A percentile compares a stretch with the other conserved stretches of the same genome.
Conservation (phyloP, 2,888 invertebrate species). For the Macrosoma leucophasiata region DNA sequence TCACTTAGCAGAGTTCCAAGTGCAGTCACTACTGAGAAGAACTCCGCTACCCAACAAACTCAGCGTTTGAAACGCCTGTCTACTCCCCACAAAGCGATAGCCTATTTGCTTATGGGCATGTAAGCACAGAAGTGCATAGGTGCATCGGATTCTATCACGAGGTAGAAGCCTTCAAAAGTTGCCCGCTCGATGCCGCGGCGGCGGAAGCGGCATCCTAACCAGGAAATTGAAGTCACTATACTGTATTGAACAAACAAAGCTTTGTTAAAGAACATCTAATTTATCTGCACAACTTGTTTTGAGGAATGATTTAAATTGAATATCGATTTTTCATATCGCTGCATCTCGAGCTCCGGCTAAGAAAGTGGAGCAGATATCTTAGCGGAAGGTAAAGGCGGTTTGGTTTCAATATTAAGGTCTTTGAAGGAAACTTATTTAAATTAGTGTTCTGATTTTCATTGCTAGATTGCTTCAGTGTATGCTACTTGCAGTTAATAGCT, state of each 20-base stretch:
- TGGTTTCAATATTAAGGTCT: too few relatives aligned
- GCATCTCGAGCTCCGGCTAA: slow-evolving; percentile 8
- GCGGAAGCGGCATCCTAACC: slow-evolving; percentile 50
- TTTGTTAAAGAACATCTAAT: slow-evolving; percentile 72
- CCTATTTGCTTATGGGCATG: slow-evolving; percentile 56
- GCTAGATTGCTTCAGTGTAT: too few relatives aligned
- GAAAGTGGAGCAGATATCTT: too few relatives aligned
- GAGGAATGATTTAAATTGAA: slow-evolving; percentile 65
- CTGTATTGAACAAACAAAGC: slow-evolving; percentile 59
- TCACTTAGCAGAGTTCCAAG: too few relatives aligned
- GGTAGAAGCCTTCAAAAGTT: slow-evolving; percentile 60
- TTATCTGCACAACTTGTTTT: slow-evolving; percentile 63
- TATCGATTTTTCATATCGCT: slow-evolving; percentile 44
- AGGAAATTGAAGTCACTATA: slow-evolving; percentile 74
- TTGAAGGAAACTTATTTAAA: too few relatives aligned
- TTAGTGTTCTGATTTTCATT: too few relatives aligned
- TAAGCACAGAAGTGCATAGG: slow-evolving; percentile 53
- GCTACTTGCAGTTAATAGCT: too few relatives aligned
- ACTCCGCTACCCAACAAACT: too few relatives aligned
- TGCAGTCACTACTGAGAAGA: too few relatives aligned
- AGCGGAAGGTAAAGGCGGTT: too few relatives aligned
- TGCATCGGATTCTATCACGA: slow-evolving; percentile 61
- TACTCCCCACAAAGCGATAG: slow-evolving; percentile 40
- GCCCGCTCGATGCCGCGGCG: slow-evolving; percentile 43
- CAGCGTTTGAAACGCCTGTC: slow-evolving; percentile 26